These are phyloP conservation scores for Martes martes DNA, from an alignment of 2,113 vertebrate species.

Conservation along the genomic window DNA sequence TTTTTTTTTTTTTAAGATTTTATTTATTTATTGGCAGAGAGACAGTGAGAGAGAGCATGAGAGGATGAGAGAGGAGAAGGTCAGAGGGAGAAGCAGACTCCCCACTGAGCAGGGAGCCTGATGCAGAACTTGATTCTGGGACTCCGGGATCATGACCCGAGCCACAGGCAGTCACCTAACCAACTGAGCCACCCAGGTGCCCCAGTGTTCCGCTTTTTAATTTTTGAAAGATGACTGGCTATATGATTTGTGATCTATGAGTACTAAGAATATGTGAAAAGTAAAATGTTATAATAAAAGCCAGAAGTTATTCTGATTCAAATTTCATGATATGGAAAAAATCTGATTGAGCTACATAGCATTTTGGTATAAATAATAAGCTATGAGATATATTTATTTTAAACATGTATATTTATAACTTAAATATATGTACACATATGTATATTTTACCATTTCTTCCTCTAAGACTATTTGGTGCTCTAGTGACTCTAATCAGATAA, in stretches of 20 bases:
- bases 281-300: background rate
- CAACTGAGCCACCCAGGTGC: no score
- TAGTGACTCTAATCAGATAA: background rate
- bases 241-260: background rate
- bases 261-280: background rate
- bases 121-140: no score
- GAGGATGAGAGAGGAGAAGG: no score
- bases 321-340: background rate
- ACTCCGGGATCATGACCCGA: no score
- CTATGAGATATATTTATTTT: background rate
- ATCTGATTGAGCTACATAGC: background rate
- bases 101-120: no score
- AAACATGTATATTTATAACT: background rate
- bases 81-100: no score
- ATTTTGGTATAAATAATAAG: background rate
- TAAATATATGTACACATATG: background rate
- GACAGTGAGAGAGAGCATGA: no score
- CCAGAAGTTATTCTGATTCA: background rate
- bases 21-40: no score
- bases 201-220: background rate
- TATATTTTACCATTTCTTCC: background rate
- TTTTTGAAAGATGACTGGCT: background rate
- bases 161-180: no score
- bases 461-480: background rate
- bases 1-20: background rate